Base-by-base conservation (phyloP, 2,113 vertebrate species). In the Nothocercus julius region DNA sequence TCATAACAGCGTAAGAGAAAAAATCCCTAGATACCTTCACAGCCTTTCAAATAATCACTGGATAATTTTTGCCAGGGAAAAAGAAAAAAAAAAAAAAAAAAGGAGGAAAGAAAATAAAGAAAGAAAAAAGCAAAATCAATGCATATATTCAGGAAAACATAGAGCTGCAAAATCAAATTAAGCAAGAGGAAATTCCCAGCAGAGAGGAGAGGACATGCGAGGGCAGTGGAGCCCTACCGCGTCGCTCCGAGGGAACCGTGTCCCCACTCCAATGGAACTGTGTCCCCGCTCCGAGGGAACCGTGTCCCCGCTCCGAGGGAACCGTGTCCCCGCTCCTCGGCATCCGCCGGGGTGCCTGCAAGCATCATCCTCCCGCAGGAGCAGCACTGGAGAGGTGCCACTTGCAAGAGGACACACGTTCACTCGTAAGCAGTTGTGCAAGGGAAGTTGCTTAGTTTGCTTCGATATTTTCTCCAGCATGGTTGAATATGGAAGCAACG, bases 31-130 rank as follows among this genome's bases (percentile, higher is more conserved):
- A 92, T 88, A 78, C 92, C 34, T 89, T 76, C 9, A 1, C 84
- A 95, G 94, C 74, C 85, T 93, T 89, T 96, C 96, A 96, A 91
- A 96, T 91, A 87, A 89, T 78, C 80, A 32, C 87, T 76, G 79
- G 49, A 32, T 56, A 88, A 51, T 54, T 76, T 87, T 86, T 92
- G 53, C 62, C n/a, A 79, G 63, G 3, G 1, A 8, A 13, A 63
- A 34, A 13, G 30, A 54, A 49, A 25, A 36, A n/a, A 44, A 49
- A 25, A 36, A 11, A 16, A 42, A 42, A 42, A 42, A 12, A 16
- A 16, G 5, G 14, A 56, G 19, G 30, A 10, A 2, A 3, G 5
- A 13, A 25, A 22, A 17, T 9, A 10, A 25, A 22, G 20, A 15
- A 10, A 17, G 4, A 9, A 14, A 25, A 59, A 61, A 70, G 44